Percentiles rank a stretch among this genome's conserved stretches.
phyloP scores from a whole-genome alignment of 2,797 vertebrate genomes.

The Megalops cyprinoides region DNA sequence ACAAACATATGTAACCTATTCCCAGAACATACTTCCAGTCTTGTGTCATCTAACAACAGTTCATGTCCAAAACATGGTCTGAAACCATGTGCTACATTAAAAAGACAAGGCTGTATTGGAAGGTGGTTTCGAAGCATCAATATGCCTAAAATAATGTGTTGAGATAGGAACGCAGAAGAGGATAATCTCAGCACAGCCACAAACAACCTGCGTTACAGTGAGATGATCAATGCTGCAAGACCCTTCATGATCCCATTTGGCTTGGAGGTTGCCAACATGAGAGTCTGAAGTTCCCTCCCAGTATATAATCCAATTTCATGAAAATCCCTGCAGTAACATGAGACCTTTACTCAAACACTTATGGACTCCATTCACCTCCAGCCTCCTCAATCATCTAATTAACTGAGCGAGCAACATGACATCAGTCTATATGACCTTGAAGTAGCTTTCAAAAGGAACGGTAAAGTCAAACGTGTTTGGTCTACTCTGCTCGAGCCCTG shows the following conservation, averaged over 20 bases:
- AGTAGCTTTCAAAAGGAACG: not conserved
- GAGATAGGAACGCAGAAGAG: not conserved
- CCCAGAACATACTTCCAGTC: not conserved
- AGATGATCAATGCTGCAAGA: not conserved
- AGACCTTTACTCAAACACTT: not conserved
- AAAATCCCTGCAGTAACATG: not conserved
- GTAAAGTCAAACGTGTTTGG: not conserved
- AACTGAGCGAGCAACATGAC: not conserved
- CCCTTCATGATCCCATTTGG: not conserved
- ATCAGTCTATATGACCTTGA: not conserved
- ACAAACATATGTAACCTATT: constrained; percentile 22
- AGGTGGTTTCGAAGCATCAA: no score
- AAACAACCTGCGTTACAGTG: not conserved
- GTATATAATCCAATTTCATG: not conserved
- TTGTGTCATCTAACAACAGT: not conserved
- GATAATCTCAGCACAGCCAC: not conserved
- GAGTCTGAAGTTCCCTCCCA: not conserved
- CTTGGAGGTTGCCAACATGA: constrained; percentile 1
- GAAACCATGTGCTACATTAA: no score
- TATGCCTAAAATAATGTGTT: not conserved
- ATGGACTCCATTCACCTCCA: not conserved
- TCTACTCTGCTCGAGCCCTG: no score
- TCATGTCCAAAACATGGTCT: no score
- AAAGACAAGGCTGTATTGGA: no score
- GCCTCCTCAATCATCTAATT: not conserved